Evolutionary conservation across 2,113 vertebrate species (phyloP).

Genomic region (Hydrochoerus hydrochaeris): DNA sequence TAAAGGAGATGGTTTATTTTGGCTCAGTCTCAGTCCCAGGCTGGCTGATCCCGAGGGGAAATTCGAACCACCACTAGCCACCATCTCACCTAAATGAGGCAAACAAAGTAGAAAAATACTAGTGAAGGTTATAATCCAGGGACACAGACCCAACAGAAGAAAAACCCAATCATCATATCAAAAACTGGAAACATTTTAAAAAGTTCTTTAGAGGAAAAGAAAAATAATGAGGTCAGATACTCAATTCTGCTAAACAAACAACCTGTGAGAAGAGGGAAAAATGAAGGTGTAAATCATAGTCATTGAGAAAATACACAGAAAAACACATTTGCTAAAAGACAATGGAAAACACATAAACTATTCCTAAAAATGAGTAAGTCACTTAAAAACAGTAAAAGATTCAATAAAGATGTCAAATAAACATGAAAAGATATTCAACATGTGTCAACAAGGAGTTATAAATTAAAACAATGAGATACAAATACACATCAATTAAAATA

Average conservation of each 20-base stretch:
- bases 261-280: neutral
- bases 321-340: neutral
- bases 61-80: neutral
- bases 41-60: neutral
- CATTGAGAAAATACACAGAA: neutral
- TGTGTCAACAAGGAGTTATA: neutral
- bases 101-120: neutral
- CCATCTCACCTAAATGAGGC: neutral
- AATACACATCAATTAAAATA: neutral
- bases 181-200: neutral
- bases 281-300: neutral
- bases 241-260: neutral
- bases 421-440: neutral
- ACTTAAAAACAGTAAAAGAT: neutral
- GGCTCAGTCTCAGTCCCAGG: neutral
- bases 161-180: neutral
- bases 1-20: neutral
- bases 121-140: neutral
- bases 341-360: neutral
- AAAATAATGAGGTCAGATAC: neutral
- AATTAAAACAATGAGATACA: neutral
- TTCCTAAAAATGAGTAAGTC: neutral
- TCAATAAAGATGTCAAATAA: neutral
- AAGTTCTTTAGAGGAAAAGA: neutral
- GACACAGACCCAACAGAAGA: neutral